Conservation (phyloP, 92 coral and sea anemone species). For the Plumapathes pennacea region DNA sequence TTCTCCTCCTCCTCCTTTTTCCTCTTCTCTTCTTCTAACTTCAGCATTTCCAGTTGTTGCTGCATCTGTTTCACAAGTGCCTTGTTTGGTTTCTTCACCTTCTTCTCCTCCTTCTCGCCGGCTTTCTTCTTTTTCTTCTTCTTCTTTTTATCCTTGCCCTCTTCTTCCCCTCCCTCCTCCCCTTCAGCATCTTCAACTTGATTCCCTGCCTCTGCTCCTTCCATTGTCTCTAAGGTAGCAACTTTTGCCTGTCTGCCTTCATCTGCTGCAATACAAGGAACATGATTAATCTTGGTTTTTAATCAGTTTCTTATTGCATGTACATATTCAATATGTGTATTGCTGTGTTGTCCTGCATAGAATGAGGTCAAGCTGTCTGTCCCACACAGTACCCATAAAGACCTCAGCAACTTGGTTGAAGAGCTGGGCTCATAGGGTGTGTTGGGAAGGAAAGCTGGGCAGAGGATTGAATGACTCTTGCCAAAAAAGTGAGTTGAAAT, state of each 20-base stretch:
- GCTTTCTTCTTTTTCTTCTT: slow-evolving; percentile 89
- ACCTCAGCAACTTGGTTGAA: no score
- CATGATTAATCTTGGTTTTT: no score
- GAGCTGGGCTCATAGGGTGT: no score
- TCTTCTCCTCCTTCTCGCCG: slow-evolving; percentile 85
- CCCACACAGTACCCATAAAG: no score
- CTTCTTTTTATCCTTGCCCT: slow-evolving; percentile 74
- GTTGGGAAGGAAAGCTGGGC: no score
- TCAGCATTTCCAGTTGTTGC: slow-evolving; percentile 79
- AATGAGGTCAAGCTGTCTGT: no score
- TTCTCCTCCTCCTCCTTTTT: slow-evolving; percentile 86
- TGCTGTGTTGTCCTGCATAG: no score
- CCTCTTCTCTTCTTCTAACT: slow-evolving; percentile 75
- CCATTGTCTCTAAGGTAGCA: no score
- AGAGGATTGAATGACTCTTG: no score
- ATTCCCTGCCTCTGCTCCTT: slow-evolving; percentile 15
- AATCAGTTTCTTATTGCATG: no score
- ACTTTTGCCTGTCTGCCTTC: slow-evolving; percentile 10
- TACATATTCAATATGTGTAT: no score
- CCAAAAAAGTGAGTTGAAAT: no score
- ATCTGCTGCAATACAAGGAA: slow-evolving; percentile 2
- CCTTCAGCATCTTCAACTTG: slow-evolving; percentile 58
- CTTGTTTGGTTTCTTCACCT: slow-evolving; percentile 83
- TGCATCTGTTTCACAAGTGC: slow-evolving; percentile 98
- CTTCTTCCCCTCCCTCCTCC: slow-evolving; percentile 72